These are phyloP conservation scores for Aurelia aurita complex sp. Pacific DNA, from an alignment of 30 jellyfish, hydroid and myxozoan genomes.

Conservation along the genomic window DNA sequence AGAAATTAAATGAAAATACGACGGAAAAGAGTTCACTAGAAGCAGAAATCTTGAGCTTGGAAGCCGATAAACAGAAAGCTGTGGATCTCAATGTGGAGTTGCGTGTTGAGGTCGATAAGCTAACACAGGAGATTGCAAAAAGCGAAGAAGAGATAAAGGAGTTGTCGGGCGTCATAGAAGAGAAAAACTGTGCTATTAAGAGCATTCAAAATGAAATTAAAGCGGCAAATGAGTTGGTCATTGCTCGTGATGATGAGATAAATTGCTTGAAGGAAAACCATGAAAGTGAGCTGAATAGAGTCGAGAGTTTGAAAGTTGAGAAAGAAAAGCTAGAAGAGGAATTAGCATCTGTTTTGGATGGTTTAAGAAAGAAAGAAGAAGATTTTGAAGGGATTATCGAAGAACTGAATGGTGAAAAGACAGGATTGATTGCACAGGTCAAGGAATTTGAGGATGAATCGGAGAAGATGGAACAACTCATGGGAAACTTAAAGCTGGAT, in stretches of 20 bases:
- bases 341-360: not conserved
- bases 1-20: constrained; percentile 4
- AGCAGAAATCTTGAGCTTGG: not conserved
- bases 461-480: too few relatives aligned
- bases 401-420: not conserved
- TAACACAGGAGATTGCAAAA: not conserved
- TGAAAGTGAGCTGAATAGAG: not conserved
- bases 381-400: not conserved
- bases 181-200: not conserved
- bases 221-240: not conserved
- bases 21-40: constrained; percentile 4
- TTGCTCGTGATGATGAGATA: constrained; percentile 1
- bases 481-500: too few relatives aligned
- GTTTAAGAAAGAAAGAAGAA: not conserved
- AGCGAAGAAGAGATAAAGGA: not conserved
- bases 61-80: not conserved
- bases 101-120: not conserved
- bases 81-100: constrained; percentile 3
- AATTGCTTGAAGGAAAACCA: not conserved
- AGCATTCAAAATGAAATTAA: not conserved
- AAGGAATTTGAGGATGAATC: not conserved
- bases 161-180: too few relatives aligned
- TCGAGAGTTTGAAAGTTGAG: not conserved
- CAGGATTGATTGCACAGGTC: not conserved
- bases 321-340: not conserved